phyloP scores from a whole-genome alignment of 2,888 invertebrate genomes.

The Platerodrilus igneus region DNA sequence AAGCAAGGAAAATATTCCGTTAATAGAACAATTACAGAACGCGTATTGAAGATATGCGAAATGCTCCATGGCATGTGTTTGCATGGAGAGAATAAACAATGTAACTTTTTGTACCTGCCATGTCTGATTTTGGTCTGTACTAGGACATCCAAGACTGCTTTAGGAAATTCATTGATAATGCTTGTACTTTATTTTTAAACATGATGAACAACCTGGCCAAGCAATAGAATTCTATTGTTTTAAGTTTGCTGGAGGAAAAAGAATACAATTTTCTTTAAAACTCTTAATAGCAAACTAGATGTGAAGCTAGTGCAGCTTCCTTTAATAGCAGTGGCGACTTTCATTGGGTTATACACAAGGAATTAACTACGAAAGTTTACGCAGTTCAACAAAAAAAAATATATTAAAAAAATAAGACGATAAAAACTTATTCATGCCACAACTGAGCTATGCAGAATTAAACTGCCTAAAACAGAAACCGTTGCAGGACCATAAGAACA shows the following conservation, averaged over 20 bases:
- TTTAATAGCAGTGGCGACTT: constrained; percentile 7
- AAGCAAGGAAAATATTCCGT: neutral
- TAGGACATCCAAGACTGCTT: too few relatives aligned
- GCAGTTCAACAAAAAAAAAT: constrained; percentile 1
- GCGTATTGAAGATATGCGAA: neutral
- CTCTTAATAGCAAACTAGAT: constrained; percentile 11
- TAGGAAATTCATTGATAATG: constrained; percentile 12
- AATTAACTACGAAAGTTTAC: constrained; percentile 3
- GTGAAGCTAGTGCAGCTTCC: constrained; percentile 11
- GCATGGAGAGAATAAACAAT: too few relatives aligned
- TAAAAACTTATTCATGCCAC: neutral
- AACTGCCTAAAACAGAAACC: too few relatives aligned
- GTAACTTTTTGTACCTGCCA: too few relatives aligned
- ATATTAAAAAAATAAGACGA: neutral
- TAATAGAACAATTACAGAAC: neutral
- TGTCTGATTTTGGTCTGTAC: too few relatives aligned
- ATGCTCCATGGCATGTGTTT: neutral
- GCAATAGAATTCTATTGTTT: constrained; percentile 8
- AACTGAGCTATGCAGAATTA: neutral
- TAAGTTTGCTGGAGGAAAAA: constrained; percentile 12
- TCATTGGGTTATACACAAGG: constrained; percentile 6
- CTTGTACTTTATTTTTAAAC: constrained; percentile 11
- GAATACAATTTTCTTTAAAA: constrained; percentile 8
- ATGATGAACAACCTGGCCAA: constrained; percentile 13
- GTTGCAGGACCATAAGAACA: constrained; percentile 3